Evolutionary conservation across 2,888 invertebrate genomes (phyloP).

Genomic region (Melanostoma scalare): DNA sequence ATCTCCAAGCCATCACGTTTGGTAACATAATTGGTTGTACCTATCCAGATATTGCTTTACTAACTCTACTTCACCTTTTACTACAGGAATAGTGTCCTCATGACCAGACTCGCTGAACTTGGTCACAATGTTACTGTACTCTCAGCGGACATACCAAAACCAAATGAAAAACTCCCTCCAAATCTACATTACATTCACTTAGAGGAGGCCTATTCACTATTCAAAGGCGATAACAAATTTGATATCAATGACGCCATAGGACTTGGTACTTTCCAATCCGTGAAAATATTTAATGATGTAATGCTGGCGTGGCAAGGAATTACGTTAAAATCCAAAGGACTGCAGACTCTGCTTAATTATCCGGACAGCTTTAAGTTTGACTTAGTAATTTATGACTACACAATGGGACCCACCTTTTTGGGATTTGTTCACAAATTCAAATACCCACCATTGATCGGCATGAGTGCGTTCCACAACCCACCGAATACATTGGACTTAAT

Average conservation of each 20-base stretch:
- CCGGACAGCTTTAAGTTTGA: constrained; percentile 78
- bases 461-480: constrained; percentile 75
- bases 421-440: constrained; percentile 78
- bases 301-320: constrained; percentile 44
- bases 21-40: constrained; percentile 41
- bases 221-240: constrained; percentile 22
- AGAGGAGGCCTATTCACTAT: constrained; percentile 74
- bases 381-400: constrained; percentile 78
- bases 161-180: constrained; percentile 62
- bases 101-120: constrained; percentile 71
- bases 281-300: constrained; percentile 66
- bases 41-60: not conserved
- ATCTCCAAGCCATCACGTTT: constrained; percentile 50
- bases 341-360: constrained; percentile 75
- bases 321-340: constrained; percentile 73
- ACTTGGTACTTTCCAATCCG: constrained; percentile 47
- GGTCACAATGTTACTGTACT: constrained; percentile 76
- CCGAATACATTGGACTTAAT: constrained; percentile 73
- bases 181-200: constrained; percentile 76
- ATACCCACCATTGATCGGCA: constrained; percentile 77
- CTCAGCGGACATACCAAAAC: constrained; percentile 74
- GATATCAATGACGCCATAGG: constrained; percentile 11
- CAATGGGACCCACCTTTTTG: constrained; percentile 77
- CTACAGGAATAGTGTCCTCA: constrained; percentile 74
- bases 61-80: not conserved